Conservation (phyloP, 2,113 vertebrate species). For the Rhea pennata region DNA sequence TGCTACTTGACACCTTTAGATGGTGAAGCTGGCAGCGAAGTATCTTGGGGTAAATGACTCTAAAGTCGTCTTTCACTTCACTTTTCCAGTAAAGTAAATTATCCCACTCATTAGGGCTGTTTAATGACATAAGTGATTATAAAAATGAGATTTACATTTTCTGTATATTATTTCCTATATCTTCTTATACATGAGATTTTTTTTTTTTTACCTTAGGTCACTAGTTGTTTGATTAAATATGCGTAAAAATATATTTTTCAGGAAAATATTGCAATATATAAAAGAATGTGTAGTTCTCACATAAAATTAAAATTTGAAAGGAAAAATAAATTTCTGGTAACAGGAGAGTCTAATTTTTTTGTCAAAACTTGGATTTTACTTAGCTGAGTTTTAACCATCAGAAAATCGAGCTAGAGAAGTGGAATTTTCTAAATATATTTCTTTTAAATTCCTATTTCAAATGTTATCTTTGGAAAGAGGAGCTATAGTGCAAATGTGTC, state of each 20-base stretch:
- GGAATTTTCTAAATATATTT: not conserved
- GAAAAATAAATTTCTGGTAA: not conserved
- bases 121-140: not conserved
- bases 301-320: not conserved
- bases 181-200: not conserved
- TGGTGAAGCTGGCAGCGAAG: not conserved
- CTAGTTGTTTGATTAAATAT: not conserved
- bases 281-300: not conserved
- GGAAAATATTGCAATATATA: not conserved
- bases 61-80: not conserved
- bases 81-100: not conserved
- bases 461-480: not conserved
- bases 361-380: not conserved
- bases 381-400: not conserved
- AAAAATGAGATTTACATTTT: not conserved
- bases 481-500: not conserved
- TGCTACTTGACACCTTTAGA: not conserved
- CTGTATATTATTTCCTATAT: not conserved
- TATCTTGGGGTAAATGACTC: not conserved
- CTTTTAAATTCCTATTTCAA: not conserved
- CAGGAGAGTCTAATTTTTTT: not conserved
- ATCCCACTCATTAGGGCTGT: not conserved
- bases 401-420: not conserved
- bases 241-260: not conserved
- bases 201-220: not conserved